phyloP scores from a whole-genome alignment of 1,140 invertebrate species.

The Anastrepha obliqua region DNA sequence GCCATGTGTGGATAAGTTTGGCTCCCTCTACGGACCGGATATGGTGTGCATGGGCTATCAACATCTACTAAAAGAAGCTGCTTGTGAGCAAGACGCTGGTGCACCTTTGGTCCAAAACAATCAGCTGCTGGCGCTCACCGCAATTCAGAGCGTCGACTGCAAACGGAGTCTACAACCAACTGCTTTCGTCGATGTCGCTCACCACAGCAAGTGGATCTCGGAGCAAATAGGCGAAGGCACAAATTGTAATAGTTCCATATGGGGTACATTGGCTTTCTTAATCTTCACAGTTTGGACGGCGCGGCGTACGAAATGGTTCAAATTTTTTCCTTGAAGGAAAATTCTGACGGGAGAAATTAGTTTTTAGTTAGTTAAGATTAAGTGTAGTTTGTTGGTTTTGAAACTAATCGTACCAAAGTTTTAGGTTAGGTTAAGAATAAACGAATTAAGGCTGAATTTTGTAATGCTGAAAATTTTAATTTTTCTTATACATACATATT shows the following conservation, averaged over 20 bases:
- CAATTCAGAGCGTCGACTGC: background rate
- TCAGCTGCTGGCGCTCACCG: constrained; percentile 46
- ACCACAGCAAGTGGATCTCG: constrained; percentile 66
- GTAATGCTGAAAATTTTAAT: background rate
- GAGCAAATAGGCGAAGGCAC: constrained; percentile 63
- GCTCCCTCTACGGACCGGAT: constrained; percentile 18
- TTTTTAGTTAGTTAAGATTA: too few species aligned
- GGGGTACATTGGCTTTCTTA: constrained; percentile 66
- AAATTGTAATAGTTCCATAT: constrained; percentile 68
- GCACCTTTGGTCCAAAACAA: constrained; percentile 60
- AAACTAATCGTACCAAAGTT: too few species aligned
- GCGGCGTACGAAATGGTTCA: constrained; percentile 27
- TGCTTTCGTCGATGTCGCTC: constrained; percentile 65
- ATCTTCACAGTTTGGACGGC: constrained; percentile 65
- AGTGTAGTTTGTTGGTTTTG: background rate
- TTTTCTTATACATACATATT: background rate
- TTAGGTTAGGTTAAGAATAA: background rate
- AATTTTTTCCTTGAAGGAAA: background rate
- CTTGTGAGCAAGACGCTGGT: constrained; percentile 60
- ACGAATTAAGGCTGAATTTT: constrained; percentile 41
- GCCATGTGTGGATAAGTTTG: constrained; percentile 34
- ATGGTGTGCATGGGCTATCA: constrained; percentile 33
- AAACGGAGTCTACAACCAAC: background rate
- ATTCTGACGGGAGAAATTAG: background rate
- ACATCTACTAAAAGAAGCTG: background rate